These are phyloP conservation scores for Hydrozoanthus gracilis DNA, from an alignment of 92 coral and sea anemone genomes.

Conservation along the genomic window DNA sequence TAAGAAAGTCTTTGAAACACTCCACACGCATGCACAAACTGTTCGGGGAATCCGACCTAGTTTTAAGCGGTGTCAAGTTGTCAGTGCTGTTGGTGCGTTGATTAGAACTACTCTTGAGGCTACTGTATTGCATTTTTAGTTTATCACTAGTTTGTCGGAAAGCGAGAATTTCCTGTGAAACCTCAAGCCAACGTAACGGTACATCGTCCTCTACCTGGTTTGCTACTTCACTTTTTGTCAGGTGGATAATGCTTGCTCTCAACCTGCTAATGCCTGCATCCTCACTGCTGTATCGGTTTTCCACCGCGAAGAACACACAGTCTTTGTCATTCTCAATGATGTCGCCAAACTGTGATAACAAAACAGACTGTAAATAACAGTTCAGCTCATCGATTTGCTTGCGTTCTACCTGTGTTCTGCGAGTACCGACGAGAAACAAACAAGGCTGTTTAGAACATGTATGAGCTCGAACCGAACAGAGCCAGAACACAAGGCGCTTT, in stretches of 20 bases:
- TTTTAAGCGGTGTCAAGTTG: not conserved
- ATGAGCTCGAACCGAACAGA: slow-evolving; percentile 8
- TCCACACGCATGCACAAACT: slow-evolving; percentile 4
- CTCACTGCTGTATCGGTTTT: slow-evolving; percentile 1
- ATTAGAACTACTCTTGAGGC: not conserved
- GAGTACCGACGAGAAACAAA: slow-evolving; percentile 19
- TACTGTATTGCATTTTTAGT: too few relatives aligned
- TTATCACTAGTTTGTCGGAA: not conserved
- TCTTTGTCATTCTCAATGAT: slow-evolving; percentile 8
- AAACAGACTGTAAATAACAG: not conserved
- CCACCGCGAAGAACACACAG: slow-evolving; percentile 22
- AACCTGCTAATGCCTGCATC: not conserved
- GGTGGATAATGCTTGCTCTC: not conserved
- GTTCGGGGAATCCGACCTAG: not conserved
- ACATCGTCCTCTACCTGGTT: slow-evolving; percentile 7
- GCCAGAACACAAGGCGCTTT: slow-evolving; percentile 21
- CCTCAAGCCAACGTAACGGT: slow-evolving; percentile 10
- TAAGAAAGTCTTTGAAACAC: not conserved
- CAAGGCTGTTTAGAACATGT: not conserved
- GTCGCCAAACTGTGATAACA: slow-evolving; percentile 24
- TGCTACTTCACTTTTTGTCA: not conserved
- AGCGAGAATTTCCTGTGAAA: slow-evolving; percentile 17
- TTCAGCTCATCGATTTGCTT: not conserved
- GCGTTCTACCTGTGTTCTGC: not conserved
- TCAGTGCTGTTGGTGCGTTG: not conserved